Conservation (phyloP, 2,797 vertebrate genomes). For the Pangasius mekongensis region DNA sequence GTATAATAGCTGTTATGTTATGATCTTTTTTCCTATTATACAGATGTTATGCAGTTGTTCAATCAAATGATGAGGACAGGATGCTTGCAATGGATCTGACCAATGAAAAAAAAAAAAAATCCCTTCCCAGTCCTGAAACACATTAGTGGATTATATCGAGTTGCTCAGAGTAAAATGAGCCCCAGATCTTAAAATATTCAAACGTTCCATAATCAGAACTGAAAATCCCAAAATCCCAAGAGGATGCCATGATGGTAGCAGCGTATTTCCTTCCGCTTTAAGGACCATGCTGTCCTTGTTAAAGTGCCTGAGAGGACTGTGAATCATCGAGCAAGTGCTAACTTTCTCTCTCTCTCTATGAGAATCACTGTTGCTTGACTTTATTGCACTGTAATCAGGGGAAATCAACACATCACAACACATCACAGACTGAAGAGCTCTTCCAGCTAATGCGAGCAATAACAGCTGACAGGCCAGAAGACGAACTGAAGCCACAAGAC, state of each 20-base stretch:
- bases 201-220: background rate
- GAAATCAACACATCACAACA: background rate
- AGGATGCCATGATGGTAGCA: background rate
- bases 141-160: background rate
- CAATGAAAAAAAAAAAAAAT: background rate
- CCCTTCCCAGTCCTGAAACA: background rate
- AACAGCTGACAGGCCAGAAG: slow-evolving; percentile 3
- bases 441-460: slow-evolving; percentile 39
- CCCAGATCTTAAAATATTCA: slow-evolving; percentile 10
- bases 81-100: background rate
- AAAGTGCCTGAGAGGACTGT: slow-evolving; percentile 46
- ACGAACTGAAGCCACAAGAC: slow-evolving; percentile 25
- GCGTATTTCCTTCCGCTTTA: background rate
- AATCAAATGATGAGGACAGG: background rate
- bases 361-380: slow-evolving; percentile 17
- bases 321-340: slow-evolving; percentile 30
- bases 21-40: background rate
- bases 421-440: slow-evolving; percentile 6
- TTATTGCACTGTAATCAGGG: slow-evolving; percentile 36
- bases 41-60: background rate
- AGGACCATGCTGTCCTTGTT: slow-evolving; percentile 33
- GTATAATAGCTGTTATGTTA: background rate
- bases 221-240: background rate
- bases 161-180: background rate
- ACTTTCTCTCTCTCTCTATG: slow-evolving; percentile 19